Evolutionary conservation across 2,888 invertebrate species (phyloP).

Genomic region (Phania funesta): DNA sequence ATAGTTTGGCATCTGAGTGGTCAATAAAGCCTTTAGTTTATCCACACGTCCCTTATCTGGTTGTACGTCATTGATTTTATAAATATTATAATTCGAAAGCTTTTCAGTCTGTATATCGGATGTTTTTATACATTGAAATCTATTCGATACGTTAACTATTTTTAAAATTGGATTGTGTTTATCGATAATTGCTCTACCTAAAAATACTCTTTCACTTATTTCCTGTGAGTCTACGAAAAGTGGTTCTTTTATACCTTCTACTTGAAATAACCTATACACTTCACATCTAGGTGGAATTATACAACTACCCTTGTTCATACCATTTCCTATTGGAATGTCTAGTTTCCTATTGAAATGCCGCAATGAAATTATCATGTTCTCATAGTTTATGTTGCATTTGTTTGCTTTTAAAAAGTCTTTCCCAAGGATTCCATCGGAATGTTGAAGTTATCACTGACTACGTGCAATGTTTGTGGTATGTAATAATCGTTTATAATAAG

Average conservation of each 20-base stretch:
- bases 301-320: neutral
- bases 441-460: neutral
- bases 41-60: neutral
- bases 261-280: neutral
- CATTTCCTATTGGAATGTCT: neutral
- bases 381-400: neutral
- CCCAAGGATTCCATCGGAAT: neutral
- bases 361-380: neutral
- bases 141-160: neutral
- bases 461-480: too few relatives aligned
- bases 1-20: neutral
- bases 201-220: neutral
- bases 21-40: neutral
- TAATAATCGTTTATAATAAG: too few relatives aligned
- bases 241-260: neutral
- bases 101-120: neutral
- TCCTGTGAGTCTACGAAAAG: neutral
- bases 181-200: neutral
- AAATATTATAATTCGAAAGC: neutral
- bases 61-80: neutral
- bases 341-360: neutral
- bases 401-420: neutral
- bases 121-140: neutral
- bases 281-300: neutral
- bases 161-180: neutral